Conservation (phyloP, 2,113 vertebrate species). For the Clarias macrocephalus region DNA sequence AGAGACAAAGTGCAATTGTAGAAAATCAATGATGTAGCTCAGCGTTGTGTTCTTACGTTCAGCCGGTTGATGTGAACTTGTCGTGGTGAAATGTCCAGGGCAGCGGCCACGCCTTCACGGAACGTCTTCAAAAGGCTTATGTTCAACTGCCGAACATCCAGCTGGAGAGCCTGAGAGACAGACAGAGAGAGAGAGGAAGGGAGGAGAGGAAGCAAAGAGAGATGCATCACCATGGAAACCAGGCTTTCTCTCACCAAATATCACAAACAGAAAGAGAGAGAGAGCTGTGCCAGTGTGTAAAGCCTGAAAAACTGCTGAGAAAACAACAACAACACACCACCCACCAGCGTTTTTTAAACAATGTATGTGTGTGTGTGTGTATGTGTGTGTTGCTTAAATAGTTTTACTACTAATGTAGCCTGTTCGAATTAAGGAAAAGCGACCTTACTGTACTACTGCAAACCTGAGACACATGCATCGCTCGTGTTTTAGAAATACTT, state of each 20-base stretch:
- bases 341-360: not conserved
- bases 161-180: constrained; percentile 82
- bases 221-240: constrained; percentile 40
- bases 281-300: constrained; percentile 12
- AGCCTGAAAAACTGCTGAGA: not conserved
- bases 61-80: constrained; percentile 92
- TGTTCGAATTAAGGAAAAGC: not conserved
- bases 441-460: not conserved
- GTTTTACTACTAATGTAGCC: not conserved
- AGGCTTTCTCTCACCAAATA: constrained; percentile 31
- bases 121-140: constrained; percentile 85
- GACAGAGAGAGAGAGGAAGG: constrained; percentile 38
- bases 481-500: too few relatives aligned
- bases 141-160: constrained; percentile 88
- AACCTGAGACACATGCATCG: not conserved
- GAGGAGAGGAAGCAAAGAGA: not conserved
- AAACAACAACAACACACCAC: not conserved
- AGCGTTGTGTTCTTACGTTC: constrained; percentile 74
- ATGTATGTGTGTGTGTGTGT: not conserved
- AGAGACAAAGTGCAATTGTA: not conserved
- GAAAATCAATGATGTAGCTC: not conserved
- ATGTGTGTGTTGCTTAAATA: not conserved
- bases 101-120: constrained; percentile 85
- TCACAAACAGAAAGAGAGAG: constrained; percentile 29
- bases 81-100: constrained; percentile 81